phyloP scores from a whole-genome alignment of 2,113 vertebrate genomes.

The Melanerpes formicivorus region DNA sequence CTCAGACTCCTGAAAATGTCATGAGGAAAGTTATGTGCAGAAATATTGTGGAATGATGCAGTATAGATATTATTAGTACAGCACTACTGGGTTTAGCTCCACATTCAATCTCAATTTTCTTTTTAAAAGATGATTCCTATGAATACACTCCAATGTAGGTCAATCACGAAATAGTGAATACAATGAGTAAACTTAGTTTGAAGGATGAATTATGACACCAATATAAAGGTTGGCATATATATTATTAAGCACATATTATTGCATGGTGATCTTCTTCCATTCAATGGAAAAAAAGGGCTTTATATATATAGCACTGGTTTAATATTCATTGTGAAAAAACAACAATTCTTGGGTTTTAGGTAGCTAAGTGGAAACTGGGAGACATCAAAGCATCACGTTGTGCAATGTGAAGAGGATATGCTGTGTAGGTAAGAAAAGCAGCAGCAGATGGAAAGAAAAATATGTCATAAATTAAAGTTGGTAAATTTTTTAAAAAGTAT shows the following conservation, averaged over 20 bases:
- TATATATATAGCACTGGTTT: background rate
- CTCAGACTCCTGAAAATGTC: background rate
- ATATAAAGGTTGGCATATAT: background rate
- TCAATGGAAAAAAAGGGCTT: background rate
- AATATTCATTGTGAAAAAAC: background rate
- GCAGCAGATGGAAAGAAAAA: background rate
- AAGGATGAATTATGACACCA: background rate
- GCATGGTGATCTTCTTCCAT: background rate
- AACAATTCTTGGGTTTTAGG: background rate
- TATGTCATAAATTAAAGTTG: background rate
- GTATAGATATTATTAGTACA: background rate
- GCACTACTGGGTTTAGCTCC: background rate
- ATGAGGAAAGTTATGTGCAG: background rate
- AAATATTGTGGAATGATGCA: background rate
- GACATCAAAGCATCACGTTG: background rate
- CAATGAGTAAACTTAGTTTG: background rate
- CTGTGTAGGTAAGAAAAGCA: background rate
- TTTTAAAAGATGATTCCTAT: background rate
- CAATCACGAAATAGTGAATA: background rate
- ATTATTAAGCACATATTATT: background rate
- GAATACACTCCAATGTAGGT: background rate
- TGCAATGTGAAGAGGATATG: background rate
- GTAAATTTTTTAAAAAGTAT: background rate
- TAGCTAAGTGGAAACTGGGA: background rate
- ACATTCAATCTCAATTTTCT: background rate